Evolutionary conservation across 2,113 vertebrate genomes (phyloP).

Genomic region (Seriola quinqueradiata): DNA sequence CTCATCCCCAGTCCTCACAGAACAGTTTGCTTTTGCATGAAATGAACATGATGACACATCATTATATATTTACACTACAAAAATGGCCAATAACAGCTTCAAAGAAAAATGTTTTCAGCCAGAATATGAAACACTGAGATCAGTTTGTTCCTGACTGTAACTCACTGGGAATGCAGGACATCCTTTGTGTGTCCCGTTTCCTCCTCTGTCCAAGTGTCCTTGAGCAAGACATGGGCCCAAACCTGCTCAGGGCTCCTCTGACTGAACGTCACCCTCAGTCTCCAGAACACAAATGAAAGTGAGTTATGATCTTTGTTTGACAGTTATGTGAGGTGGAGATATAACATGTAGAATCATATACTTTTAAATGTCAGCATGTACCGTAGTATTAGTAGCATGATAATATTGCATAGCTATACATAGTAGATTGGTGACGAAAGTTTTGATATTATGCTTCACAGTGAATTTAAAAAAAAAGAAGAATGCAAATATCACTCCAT

Average conservation of each 20-base stretch:
- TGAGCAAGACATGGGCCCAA: slow-evolving; percentile 3
- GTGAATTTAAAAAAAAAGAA: not conserved
- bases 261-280: slow-evolving; percentile 2
- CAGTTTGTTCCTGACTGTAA: not conserved
- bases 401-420: too few species aligned
- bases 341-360: slow-evolving; percentile 1
- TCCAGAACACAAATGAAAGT: not conserved
- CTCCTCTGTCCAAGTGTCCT: slow-evolving; percentile 2
- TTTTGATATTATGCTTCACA: not conserved
- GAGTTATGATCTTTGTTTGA: not conserved
- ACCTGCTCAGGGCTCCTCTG: not conserved
- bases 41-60: not conserved
- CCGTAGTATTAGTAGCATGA: not conserved
- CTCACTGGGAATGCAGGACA: not conserved
- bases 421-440: not conserved
- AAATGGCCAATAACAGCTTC: not conserved
- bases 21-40: not conserved
- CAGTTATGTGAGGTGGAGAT: not conserved
- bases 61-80: not conserved
- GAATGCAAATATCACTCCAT: not conserved
- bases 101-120: not conserved
- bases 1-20: not conserved
- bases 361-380: not conserved
- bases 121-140: not conserved
- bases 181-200: not conserved